Evolutionary conservation across 2,888 invertebrate species (phyloP).

Genomic region (Acrobasis suavella): DNA sequence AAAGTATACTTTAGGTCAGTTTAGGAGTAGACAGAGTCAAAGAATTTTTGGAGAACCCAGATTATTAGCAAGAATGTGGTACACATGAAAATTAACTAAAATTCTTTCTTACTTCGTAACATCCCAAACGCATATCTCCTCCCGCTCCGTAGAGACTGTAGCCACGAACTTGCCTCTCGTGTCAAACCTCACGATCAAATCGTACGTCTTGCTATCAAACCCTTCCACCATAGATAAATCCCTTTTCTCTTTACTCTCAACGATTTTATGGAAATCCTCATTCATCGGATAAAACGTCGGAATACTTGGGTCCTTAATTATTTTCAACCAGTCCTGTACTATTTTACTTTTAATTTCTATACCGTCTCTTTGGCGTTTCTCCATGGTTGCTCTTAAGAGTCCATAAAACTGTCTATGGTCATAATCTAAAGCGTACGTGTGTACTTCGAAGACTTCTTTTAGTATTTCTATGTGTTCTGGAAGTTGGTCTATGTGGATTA

Average conservation of each 20-base stretch:
- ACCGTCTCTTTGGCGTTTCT: constrained; percentile 63
- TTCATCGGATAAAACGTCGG: constrained; percentile 84
- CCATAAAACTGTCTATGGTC: constrained; percentile 93
- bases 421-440: constrained; percentile 88
- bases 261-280: constrained; percentile 64
- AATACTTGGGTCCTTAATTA: constrained; percentile 80
- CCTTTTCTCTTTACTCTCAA: constrained; percentile 56
- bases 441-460: constrained; percentile 86
- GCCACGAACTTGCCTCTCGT: constrained; percentile 87
- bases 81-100: background rate
- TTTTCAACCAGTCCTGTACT: constrained; percentile 70
- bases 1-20: no score
- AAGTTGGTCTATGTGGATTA: constrained; percentile 72
- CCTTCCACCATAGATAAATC: constrained; percentile 64
- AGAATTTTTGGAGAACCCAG: no score
- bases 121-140: constrained; percentile 93
- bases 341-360: constrained; percentile 58
- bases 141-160: constrained; percentile 87
- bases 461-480: constrained; percentile 82
- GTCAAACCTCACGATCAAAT: constrained; percentile 84
- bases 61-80: no score
- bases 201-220: constrained; percentile 78
- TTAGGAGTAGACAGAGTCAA: no score
- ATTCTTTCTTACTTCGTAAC: constrained; percentile 71
- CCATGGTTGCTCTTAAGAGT: constrained; percentile 73